Evolutionary conservation across 2,888 invertebrate genomes (phyloP), one percentile per base, ranked within the genome.

Genomic region (Phalera bucephala): DNA sequence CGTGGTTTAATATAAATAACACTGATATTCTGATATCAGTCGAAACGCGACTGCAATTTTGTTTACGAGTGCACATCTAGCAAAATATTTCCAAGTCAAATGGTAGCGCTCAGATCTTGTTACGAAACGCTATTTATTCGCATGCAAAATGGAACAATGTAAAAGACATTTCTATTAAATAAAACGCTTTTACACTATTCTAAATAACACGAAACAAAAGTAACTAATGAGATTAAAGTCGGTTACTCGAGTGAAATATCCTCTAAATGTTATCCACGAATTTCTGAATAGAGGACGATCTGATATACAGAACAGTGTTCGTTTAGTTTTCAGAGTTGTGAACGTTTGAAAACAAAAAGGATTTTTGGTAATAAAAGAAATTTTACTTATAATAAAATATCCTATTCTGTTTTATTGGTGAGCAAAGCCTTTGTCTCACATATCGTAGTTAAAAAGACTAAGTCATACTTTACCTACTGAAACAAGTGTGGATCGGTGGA

Each of bases 81-180:
- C 27, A 7, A 14, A 26, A 27, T 27, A 27, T 27, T 27, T 14
- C 27, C 13, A n/a, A 14, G 25, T 12, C 25, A 12, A 25, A 25
- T n/a, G 27, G 12, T 14, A 11, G 26, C 26, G n/a, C 13, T 12
- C 26, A 9, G 14, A 27, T 27, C 27, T 27, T 27, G 14, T 27
- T 27, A 14, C 27, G 13, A 27, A 32, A 35, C 13, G 11, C 11
- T 22, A 25, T 35, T 29, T 32, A 31, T 32, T 35, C 5, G 9
- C 2, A 7, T 19, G 30, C 29, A 21, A 36, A 22, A 36, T 25
- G 15, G 3, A 40, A 23, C 19, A 40, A 31, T 30, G 11, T 20
- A 28, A 29, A 40, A 33, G 32, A 35, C 27, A 14, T 14, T 27
- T 14, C 3, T 27, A 14, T 14, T 25, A 25, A 25, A 25, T 12